Evolutionary conservation across 2,888 invertebrate genomes (phyloP).

Genomic region (Cephus pulcher): DNA sequence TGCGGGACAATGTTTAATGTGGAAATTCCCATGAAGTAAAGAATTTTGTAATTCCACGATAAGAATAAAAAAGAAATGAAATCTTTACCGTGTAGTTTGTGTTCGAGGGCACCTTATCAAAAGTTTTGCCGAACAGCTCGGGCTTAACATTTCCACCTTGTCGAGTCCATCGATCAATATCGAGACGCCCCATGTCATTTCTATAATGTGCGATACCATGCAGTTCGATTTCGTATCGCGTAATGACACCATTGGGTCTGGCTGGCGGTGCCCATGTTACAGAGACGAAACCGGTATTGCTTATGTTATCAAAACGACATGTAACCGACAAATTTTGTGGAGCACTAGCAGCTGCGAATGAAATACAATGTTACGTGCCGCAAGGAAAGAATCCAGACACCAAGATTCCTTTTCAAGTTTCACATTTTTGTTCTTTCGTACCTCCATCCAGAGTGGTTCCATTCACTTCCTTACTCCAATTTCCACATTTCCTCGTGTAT

Average conservation of each 20-base stretch:
- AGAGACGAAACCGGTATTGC: constrained; percentile 73
- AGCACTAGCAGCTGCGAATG: constrained; percentile 73
- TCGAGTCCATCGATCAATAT: constrained; percentile 32
- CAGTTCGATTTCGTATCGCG: constrained; percentile 78
- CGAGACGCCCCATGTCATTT: constrained; percentile 30
- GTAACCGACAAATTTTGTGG: constrained; percentile 76
- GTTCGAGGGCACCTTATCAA: constrained; percentile 82
- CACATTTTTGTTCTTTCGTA: constrained; percentile 30
- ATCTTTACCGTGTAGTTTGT: constrained; percentile 82
- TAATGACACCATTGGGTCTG: constrained; percentile 82
- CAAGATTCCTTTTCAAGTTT: not conserved
- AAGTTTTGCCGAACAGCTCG: constrained; percentile 43
- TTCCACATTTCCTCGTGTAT: constrained; percentile 80
- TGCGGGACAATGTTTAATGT: not conserved
- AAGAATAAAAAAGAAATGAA: constrained; percentile 12
- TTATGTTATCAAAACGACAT: constrained; percentile 76
- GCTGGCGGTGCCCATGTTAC: constrained; percentile 81
- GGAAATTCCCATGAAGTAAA: not conserved
- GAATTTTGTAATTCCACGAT: not conserved
- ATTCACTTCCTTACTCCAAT: constrained; percentile 81
- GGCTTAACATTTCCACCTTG: constrained; percentile 26
- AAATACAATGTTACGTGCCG: constrained; percentile 1
- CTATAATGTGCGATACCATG: constrained; percentile 68
- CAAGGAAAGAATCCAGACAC: not conserved
- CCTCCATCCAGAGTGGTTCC: constrained; percentile 86